These are phyloP conservation scores for Ceratina calcarata DNA, from an alignment of 1,140 invertebrate genomes.

Conservation along the genomic window DNA sequence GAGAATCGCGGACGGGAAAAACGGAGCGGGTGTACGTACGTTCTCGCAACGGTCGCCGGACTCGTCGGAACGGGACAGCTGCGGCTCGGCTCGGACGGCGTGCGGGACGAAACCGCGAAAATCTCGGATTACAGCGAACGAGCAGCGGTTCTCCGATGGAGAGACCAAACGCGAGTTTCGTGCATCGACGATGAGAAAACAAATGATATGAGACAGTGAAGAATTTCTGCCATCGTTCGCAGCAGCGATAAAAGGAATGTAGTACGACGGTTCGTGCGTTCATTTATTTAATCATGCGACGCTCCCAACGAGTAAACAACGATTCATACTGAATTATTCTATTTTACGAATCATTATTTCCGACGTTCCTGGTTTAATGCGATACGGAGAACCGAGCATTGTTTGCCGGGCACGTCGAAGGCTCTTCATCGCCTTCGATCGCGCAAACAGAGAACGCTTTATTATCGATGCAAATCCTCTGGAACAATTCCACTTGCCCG, in stretches of 20 bases:
- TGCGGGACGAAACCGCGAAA: conserved; percentile 49
- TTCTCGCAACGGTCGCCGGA: conserved; percentile 22
- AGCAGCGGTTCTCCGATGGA: conserved; percentile 33
- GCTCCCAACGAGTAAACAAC: not conserved
- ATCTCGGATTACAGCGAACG: conserved; percentile 48
- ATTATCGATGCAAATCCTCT: conserved; percentile 52
- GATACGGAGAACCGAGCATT: conserved; percentile 17
- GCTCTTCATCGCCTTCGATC: conserved; percentile 22
- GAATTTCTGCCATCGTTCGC: not conserved
- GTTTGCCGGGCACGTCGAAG: conserved; percentile 15
- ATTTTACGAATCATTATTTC: conserved; percentile 1
- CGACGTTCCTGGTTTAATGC: conserved; percentile 10
- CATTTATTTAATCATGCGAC: not conserved
- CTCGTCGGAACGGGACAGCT: conserved; percentile 42
- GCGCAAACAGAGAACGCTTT: conserved; percentile 40
- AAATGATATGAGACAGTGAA: too few species aligned
- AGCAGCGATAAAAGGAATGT: not conserved
- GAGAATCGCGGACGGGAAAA: not conserved
- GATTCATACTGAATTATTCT: conserved; percentile 8
- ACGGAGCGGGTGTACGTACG: not conserved
- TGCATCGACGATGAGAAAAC: too few species aligned
- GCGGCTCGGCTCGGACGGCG: conserved; percentile 28
- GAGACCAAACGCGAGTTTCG: not conserved
- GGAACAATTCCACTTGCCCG: conserved; percentile 44
- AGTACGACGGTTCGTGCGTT: not conserved